Base-by-base conservation (phyloP, 2,888 invertebrate species). In the Dicycla oo region DNA sequence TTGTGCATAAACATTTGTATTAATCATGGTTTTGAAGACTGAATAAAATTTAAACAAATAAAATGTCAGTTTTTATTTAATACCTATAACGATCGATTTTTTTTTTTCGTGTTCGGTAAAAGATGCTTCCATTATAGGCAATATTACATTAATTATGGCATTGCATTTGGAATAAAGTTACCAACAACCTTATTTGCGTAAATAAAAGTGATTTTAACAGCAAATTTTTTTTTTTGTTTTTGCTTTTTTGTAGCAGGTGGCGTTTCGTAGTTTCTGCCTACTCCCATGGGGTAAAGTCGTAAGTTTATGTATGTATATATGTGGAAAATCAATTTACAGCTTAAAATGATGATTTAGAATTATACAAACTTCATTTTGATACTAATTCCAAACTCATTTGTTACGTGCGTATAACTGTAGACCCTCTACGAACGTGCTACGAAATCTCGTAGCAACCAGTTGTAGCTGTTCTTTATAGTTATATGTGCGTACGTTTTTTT, bases 381-480 rank as follows among this genome's bases (percentile, higher is more conserved):
- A 3, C 0, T 23, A 15, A 8, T 26, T 60, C 1, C 8, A 20
- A 34, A 40, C 7, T n/a, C 5, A 47, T 45, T 61, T 13, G 26
- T 13, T 11, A 5, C n/a, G 20, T 13, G 23, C 51, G 56, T 78
- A 51, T 38, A 49, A 40, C 13, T 40, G 72, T 78, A 78, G 73
- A 40, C 38, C 75, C 65, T 81, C 84, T 83, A 83, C 84, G 81
- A 71, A 61, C 30, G 15, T 70, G 72, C 83, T 83, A 83, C 85
- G 75, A 69, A 34, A 30, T 61, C 61, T 68, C 78, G 84, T 84
- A 81, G 84, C 81, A 61, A 38, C 38, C 7, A 60, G 5, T 65
- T n/a, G 57, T 18, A n/a, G n/a, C n/a, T n/a, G n/a, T n/a, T n/a
- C 4, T 47, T 43, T 18, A 15, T 54, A 47, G 18, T 58, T 51